Evolutionary conservation across 2,113 vertebrate genomes (phyloP).

Genomic region (Bufo gargarizans): DNA sequence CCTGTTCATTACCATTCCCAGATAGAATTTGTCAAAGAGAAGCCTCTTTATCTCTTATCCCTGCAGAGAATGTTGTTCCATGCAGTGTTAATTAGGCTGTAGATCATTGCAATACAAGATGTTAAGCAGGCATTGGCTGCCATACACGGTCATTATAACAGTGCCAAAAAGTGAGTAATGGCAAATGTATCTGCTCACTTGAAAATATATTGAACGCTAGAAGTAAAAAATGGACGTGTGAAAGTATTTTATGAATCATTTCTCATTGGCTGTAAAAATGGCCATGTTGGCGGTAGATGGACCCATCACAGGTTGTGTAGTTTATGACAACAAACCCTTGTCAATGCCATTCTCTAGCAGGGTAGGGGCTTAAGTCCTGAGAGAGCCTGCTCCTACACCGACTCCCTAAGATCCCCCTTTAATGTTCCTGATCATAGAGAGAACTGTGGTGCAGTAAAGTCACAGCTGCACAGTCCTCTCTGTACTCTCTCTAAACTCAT

Average conservation of each 20-base stretch:
- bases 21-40: constrained; percentile 62
- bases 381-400: too few species aligned
- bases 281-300: background rate
- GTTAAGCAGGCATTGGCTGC: constrained; percentile 64
- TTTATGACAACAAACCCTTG: background rate
- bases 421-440: too few species aligned
- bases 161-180: constrained; percentile 67
- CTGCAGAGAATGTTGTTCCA: constrained; percentile 53
- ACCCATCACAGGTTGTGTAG: background rate
- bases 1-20: constrained; percentile 65
- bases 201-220: background rate
- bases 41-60: constrained; percentile 43
- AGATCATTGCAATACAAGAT: constrained; percentile 63
- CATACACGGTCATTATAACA: constrained; percentile 63
- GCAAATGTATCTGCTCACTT: constrained; percentile 60
- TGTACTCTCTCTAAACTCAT: too few species aligned
- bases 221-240: background rate
- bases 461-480: too few species aligned
- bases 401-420: too few species aligned
- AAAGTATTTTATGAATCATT: background rate
- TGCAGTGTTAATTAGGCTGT: constrained; percentile 61
- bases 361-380: too few species aligned
- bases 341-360: too few species aligned
- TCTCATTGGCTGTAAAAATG: background rate
- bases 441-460: too few species aligned